Conservation (phyloP, 92 coral and sea anemone species). For the Umimayanthus kanabou region DNA sequence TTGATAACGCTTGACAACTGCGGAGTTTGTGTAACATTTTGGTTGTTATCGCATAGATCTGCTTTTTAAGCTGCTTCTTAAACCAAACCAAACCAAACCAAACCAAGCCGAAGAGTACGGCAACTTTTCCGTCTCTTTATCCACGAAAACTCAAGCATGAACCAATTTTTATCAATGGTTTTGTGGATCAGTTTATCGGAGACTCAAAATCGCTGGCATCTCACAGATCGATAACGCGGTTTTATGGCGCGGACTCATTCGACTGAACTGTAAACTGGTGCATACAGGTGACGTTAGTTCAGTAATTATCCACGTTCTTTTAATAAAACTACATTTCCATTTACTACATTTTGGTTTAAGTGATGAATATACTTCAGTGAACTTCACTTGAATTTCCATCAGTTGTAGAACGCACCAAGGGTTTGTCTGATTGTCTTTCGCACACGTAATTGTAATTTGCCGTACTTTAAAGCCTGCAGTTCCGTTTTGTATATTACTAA, state of each 20-base stretch:
- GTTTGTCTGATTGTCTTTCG: background rate
- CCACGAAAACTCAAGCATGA: background rate
- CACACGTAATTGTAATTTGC: background rate
- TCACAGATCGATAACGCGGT: constrained; percentile 35
- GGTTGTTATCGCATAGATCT: constrained; percentile 16
- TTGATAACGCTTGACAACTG: constrained; percentile 26
- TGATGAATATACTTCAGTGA: background rate
- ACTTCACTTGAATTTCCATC: background rate
- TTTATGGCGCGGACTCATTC: constrained; percentile 15
- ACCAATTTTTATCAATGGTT: constrained; percentile 12
- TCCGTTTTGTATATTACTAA: background rate
- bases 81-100: background rate
- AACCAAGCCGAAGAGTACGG: background rate
- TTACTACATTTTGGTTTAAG: background rate
- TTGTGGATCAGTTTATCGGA: constrained; percentile 37
- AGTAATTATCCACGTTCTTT: background rate
- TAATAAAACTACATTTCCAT: background rate
- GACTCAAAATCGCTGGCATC: constrained; percentile 27
- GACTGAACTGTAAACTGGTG: background rate
- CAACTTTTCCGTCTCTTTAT: background rate
- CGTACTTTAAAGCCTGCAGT: background rate
- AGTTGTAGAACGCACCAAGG: background rate
- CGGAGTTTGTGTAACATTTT: background rate
- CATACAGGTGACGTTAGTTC: constrained; percentile 17
- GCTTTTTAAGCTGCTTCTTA: background rate